Percentiles rank a stretch among this genome's conserved stretches.
Conservation (phyloP, 2,888 invertebrate genomes). For the Eristalinus aeneus region DNA sequence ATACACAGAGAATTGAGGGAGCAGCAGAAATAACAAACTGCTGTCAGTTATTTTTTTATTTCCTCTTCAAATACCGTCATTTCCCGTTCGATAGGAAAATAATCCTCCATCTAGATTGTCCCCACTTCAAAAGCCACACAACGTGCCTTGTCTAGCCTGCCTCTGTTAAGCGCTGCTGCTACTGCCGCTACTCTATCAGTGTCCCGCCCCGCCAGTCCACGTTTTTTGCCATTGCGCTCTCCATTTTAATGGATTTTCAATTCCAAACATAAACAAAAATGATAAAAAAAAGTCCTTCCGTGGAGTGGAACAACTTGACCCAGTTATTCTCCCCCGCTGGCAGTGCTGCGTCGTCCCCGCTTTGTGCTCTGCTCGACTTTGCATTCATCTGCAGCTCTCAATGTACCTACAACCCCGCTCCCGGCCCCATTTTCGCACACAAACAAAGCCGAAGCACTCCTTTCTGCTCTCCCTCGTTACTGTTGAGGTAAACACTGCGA, state of each 20-base stretch:
- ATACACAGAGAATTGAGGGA: not conserved
- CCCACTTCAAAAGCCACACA: constrained; percentile 24
- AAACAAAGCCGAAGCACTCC: not conserved
- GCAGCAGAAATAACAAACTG: constrained; percentile 39
- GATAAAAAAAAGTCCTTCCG: constrained; percentile 66
- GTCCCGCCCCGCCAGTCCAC: not conserved
- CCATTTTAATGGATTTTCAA: constrained; percentile 71
- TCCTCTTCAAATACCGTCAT: constrained; percentile 65
- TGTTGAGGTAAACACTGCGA: constrained; percentile 21
- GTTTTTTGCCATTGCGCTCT: constrained; percentile 36
- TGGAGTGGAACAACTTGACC: constrained; percentile 70
- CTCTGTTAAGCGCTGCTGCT: not conserved
- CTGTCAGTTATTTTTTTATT: constrained; percentile 56
- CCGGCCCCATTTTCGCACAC: constrained; percentile 10
- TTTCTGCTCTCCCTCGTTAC: constrained; percentile 37
- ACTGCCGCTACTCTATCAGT: not conserved
- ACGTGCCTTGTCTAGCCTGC: constrained; percentile 1
- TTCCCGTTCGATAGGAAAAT: constrained; percentile 63
- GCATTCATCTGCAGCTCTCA: constrained; percentile 17
- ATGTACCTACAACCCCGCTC: not conserved
- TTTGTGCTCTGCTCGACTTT: constrained; percentile 26
- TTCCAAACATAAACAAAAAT: constrained; percentile 70
- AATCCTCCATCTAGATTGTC: constrained; percentile 55
- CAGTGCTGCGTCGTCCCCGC: not conserved
- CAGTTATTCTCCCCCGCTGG: constrained; percentile 42